These are phyloP conservation scores for Hydropotes inermis DNA, from an alignment of 2,113 vertebrate species.

Conservation along the genomic window DNA sequence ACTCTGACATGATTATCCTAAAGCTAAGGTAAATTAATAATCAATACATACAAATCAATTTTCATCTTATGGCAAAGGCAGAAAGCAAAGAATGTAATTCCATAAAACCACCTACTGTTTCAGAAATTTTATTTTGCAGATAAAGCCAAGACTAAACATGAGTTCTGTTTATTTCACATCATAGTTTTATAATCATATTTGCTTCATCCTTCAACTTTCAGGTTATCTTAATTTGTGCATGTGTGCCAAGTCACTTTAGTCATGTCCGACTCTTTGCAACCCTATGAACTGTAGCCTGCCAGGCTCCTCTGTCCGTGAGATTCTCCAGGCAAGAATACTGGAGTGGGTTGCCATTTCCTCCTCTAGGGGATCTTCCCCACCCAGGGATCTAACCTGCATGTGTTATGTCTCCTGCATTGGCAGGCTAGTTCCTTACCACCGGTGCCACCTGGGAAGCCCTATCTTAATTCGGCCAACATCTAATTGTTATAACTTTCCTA, in stretches of 20 bases:
- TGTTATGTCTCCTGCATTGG: background rate
- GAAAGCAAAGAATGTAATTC: background rate
- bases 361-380: background rate
- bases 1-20: background rate
- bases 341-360: background rate
- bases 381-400: background rate
- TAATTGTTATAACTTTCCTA: background rate
- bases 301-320: background rate
- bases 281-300: background rate
- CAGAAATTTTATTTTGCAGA: background rate
- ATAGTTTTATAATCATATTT: background rate
- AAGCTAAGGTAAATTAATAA: background rate
- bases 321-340: background rate
- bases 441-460: background rate
- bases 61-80: background rate
- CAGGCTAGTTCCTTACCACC: background rate
- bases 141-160: background rate
- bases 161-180: background rate
- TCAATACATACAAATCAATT: background rate
- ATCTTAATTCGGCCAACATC: background rate
- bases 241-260: background rate
- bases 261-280: background rate
- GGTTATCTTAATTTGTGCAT: background rate
- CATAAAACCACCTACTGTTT: background rate
- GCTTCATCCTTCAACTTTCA: background rate